Evolutionary conservation across 2,113 vertebrate species (phyloP).

Genomic region (Larimichthys polyactis): DNA sequence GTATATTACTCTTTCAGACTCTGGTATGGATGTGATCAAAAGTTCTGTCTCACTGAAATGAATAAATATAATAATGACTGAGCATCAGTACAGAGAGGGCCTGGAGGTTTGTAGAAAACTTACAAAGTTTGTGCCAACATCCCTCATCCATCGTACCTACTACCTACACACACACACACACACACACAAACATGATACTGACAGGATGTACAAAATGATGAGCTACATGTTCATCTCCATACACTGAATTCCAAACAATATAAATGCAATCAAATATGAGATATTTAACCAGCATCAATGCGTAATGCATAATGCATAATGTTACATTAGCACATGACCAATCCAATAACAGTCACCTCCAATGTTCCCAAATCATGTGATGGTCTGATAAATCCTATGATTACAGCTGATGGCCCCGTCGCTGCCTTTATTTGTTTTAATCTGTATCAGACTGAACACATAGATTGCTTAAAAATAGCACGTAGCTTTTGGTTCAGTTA

Average conservation of each 20-base stretch:
- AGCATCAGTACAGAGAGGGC: constrained; percentile 22
- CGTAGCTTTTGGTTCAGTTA: neutral
- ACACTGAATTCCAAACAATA: neutral
- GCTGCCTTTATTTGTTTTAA: too few relatives aligned
- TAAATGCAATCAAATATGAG: neutral
- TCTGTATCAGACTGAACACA: too few relatives aligned
- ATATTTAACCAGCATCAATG: neutral
- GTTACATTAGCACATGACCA: neutral
- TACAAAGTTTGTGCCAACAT: neutral
- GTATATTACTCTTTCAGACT: constrained; percentile 14
- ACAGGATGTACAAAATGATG: neutral
- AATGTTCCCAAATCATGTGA: neutral
- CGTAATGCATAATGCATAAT: too few relatives aligned
- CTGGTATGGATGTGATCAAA: constrained; percentile 19
- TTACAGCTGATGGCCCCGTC: neutral
- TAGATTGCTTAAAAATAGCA: too few relatives aligned
- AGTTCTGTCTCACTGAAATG: constrained; percentile 22
- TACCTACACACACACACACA: neutral
- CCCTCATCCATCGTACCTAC: neutral
- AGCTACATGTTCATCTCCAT: neutral
- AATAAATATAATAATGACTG: constrained; percentile 35
- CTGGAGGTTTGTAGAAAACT: constrained; percentile 7
- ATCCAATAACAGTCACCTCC: too few relatives aligned
- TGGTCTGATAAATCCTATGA: constrained; percentile 2
- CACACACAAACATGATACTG: neutral